Conservation (phyloP, 2,888 invertebrate genomes). For the Biston stratarius region DNA sequence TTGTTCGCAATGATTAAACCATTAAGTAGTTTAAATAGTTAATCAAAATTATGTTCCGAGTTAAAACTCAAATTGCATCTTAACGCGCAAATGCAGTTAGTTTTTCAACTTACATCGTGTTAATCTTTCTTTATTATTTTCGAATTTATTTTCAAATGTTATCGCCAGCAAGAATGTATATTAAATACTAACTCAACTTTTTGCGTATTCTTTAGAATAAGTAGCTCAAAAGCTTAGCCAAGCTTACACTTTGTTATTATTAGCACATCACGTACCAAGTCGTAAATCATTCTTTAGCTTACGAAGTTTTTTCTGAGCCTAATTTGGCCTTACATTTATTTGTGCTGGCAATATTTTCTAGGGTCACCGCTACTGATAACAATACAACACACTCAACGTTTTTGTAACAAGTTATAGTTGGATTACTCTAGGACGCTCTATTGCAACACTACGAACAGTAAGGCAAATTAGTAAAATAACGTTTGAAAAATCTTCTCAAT, state of each 20-base stretch:
- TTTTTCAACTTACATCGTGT: too few relatives aligned
- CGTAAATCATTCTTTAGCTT: conserved; percentile 9
- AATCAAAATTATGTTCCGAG: too few relatives aligned
- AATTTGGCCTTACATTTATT: conserved; percentile 21
- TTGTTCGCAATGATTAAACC: too few relatives aligned
- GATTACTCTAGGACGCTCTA: conserved; percentile 13
- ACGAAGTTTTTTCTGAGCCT: conserved; percentile 10
- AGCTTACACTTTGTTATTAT: conserved; percentile 16
- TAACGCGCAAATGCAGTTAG: too few relatives aligned
- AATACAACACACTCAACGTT: conserved; percentile 19
- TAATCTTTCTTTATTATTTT: too few relatives aligned
- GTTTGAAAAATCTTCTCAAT: too few relatives aligned
- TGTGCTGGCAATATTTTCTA: conserved; percentile 8
- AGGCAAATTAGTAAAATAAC: too few relatives aligned
- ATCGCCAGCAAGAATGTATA: neutral
- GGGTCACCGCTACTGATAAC: conserved; percentile 12
- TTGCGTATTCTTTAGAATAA: conserved; percentile 2
- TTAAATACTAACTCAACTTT: neutral
- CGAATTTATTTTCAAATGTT: neutral
- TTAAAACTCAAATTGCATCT: too few relatives aligned
- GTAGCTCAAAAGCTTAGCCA: conserved; percentile 11
- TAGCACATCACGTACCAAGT: conserved; percentile 4
- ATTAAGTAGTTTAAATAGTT: too few relatives aligned
- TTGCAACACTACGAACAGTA: neutral
- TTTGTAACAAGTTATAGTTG: conserved; percentile 17